These are phyloP conservation scores for Macrosoma leucophasiata DNA, from an alignment of 2,888 invertebrate genomes.

Conservation along the genomic window DNA sequence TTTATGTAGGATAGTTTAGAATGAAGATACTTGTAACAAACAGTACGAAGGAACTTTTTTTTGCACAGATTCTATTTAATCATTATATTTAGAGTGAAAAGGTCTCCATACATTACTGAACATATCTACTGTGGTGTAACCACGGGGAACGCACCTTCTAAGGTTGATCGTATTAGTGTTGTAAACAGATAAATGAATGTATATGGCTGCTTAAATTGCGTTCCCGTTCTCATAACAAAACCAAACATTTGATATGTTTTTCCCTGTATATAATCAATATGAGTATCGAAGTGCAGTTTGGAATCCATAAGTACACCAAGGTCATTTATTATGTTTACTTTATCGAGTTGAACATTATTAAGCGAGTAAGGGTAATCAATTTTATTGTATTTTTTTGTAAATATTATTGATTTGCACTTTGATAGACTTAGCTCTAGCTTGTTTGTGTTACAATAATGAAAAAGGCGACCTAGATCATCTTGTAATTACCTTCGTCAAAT, in stretches of 20 bases:
- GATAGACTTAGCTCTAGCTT: slow-evolving; percentile 20
- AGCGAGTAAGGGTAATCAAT: neutral
- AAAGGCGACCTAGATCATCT: slow-evolving; percentile 19
- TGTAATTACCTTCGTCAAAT: too few species aligned
- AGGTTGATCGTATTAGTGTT: neutral
- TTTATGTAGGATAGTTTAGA: too few species aligned
- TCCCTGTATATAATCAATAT: slow-evolving; percentile 2
- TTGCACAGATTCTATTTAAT: slow-evolving; percentile 2
- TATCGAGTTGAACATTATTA: too few species aligned
- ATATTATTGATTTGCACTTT: too few species aligned
- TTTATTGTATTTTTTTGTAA: slow-evolving; percentile 19
- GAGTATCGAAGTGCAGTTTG: neutral
- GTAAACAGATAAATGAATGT: slow-evolving; percentile 1
- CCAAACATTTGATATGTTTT: slow-evolving; percentile 5
- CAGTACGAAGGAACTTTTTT: too few species aligned
- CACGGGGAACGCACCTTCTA: slow-evolving; percentile 1
- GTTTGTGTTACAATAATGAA: slow-evolving; percentile 16
- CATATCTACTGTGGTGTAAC: too few species aligned
- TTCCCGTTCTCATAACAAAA: neutral
- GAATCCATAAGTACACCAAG: too few species aligned
- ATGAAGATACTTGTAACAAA: too few species aligned
- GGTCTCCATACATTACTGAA: slow-evolving; percentile 2
- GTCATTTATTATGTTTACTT: too few species aligned
- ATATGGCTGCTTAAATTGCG: too few species aligned
- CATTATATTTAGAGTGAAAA: slow-evolving; percentile 5